Evolutionary conservation across 2,113 vertebrate genomes (phyloP).

Genomic region (Brachyhypopomus gauderio): DNA sequence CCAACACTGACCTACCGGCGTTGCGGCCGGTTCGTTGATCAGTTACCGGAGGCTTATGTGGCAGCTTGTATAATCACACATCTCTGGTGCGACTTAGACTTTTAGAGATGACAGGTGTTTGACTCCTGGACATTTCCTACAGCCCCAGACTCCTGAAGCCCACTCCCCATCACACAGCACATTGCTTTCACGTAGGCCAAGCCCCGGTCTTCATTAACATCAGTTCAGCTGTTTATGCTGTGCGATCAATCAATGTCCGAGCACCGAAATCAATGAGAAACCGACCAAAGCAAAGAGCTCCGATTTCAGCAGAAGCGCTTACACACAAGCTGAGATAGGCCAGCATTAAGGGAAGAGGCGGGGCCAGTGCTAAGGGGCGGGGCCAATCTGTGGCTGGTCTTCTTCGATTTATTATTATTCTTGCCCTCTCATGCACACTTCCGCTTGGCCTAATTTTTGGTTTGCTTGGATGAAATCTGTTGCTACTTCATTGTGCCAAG

Average conservation of each 20-base stretch:
- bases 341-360: neutral
- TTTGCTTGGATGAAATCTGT: slow-evolving; percentile 44
- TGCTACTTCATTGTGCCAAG: slow-evolving; percentile 36
- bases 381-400: slow-evolving; percentile 21
- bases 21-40: slow-evolving; percentile 50
- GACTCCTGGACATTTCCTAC: slow-evolving; percentile 22
- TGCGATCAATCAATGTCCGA: slow-evolving; percentile 17
- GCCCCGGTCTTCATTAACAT: slow-evolving; percentile 23
- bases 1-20: slow-evolving; percentile 48
- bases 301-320: neutral
- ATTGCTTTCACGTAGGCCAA: slow-evolving; percentile 18
- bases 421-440: slow-evolving; percentile 31
- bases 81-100: slow-evolving; percentile 9
- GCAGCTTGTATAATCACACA: slow-evolving; percentile 41
- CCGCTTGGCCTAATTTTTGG: slow-evolving; percentile 45
- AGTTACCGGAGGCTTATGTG: slow-evolving; percentile 46
- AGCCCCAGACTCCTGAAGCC: neutral
- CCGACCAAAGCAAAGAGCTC: neutral
- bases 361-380: neutral
- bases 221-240: slow-evolving; percentile 30
- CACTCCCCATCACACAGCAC: neutral
- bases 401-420: slow-evolving; percentile 29
- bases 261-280: slow-evolving; percentile 21
- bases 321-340: neutral
- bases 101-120: slow-evolving; percentile 48